Evolutionary conservation across 2,113 vertebrate genomes (phyloP).

Genomic region (Carassius gibelio): DNA sequence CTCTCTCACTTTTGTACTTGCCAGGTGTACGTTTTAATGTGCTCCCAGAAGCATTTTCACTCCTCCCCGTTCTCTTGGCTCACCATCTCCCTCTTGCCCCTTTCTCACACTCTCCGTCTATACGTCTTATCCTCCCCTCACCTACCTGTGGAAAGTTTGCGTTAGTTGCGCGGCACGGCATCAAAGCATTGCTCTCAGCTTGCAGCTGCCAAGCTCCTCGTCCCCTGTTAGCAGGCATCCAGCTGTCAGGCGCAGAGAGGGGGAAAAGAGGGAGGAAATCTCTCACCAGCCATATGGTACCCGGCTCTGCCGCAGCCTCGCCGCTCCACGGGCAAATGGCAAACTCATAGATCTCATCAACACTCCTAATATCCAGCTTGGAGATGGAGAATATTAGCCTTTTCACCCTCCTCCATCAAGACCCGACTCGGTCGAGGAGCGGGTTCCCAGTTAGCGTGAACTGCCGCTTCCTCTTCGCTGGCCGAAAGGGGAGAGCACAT

Average conservation of each 20-base stretch:
- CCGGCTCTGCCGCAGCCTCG: constrained; percentile 84
- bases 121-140: constrained; percentile 74
- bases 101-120: constrained; percentile 68
- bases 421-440: constrained; percentile 30
- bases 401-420: constrained; percentile 56
- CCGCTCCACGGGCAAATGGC: constrained; percentile 81
- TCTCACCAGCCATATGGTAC: constrained; percentile 94
- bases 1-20: constrained; percentile 64
- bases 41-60: constrained; percentile 69
- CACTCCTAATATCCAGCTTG: constrained; percentile 78
- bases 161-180: constrained; percentile 74
- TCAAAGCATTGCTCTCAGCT: constrained; percentile 82
- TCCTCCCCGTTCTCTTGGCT: constrained; percentile 58
- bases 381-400: constrained; percentile 70
- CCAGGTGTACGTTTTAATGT: constrained; percentile 73
- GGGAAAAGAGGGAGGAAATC: constrained; percentile 84
- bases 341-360: constrained; percentile 82
- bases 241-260: constrained; percentile 89
- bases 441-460: constrained; percentile 26
- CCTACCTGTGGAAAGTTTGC: constrained; percentile 84
- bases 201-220: constrained; percentile 89
- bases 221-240: constrained; percentile 91
- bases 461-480: constrained; percentile 25
- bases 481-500: constrained; percentile 25
- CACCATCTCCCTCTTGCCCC: constrained; percentile 70